Conservation (phyloP, 2,888 invertebrate genomes). For the Sclerodermus sp. region DNA sequence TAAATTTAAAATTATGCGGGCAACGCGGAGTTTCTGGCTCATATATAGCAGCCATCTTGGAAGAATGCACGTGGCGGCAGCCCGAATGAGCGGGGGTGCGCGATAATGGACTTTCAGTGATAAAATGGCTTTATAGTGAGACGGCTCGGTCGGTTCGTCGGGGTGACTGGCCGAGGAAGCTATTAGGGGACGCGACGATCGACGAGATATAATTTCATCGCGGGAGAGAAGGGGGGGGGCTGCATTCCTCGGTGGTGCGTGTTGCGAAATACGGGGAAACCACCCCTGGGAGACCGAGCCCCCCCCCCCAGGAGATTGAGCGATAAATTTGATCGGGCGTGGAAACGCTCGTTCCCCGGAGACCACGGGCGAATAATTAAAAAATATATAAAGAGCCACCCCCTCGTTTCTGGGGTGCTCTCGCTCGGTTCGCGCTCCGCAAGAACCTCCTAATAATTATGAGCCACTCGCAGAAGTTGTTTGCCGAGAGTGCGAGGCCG, state of each 20-base stretch:
- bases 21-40: conserved; percentile 42
- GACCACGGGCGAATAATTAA: not conserved
- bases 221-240: not conserved
- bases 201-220: conserved; percentile 29
- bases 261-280: too few relatives aligned
- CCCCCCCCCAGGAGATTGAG: too few relatives aligned
- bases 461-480: too few relatives aligned
- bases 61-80: not conserved
- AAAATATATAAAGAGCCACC: not conserved
- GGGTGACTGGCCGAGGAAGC: conserved; percentile 29
- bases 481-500: too few relatives aligned
- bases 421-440: too few relatives aligned
- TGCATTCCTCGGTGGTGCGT: too few relatives aligned
- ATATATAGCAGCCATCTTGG: conserved; percentile 18
- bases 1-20: conserved; percentile 49
- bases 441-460: too few relatives aligned
- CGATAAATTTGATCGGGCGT: conserved; percentile 1
- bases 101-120: conserved; percentile 52
- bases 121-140: conserved; percentile 45
- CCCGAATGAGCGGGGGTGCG: conserved; percentile 6
- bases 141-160: conserved; percentile 40
- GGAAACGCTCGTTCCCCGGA: not conserved
- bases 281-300: too few relatives aligned
- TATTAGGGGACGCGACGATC: conserved; percentile 29
- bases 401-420: too few relatives aligned